Conservation (phyloP, 30 jellyfish, hydroid and myxozoan species). For the Hydra vulgaris region DNA sequence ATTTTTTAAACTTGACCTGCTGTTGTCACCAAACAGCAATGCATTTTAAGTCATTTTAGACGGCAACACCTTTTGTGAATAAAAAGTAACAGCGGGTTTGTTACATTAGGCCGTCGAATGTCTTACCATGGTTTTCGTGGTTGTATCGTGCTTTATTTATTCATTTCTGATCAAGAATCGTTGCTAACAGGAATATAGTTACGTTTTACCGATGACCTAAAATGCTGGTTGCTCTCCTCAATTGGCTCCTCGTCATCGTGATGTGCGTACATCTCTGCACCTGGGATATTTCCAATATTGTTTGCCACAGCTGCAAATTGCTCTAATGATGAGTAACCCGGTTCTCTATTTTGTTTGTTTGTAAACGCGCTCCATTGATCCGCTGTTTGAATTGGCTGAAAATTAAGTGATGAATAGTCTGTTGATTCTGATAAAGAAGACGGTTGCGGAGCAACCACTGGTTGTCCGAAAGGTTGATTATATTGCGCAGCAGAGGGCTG, state of each 20-base stretch:
- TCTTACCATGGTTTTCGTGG: neutral
- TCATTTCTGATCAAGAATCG: neutral
- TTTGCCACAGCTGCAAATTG: conserved; percentile 29
- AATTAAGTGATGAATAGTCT: conserved; percentile 7
- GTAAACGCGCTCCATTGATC: conserved; percentile 25
- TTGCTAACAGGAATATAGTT: neutral
- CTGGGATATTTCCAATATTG: conserved; percentile 30
- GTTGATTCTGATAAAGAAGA: neutral
- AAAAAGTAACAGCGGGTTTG: neutral
- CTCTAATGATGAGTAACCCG: conserved; percentile 1
- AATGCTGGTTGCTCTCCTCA: conserved; percentile 17
- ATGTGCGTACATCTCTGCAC: conserved; percentile 29
- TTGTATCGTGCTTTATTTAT: neutral
- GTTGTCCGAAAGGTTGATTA: conserved; percentile 19
- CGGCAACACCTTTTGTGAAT: neutral
- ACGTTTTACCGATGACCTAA: conserved; percentile 7
- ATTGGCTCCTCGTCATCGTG: conserved; percentile 18
- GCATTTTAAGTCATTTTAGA: too few relatives aligned
- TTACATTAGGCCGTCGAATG: neutral
- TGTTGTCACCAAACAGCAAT: neutral
- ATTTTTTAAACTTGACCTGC: neutral
- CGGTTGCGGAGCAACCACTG: conserved; percentile 16
- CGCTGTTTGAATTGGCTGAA: conserved; percentile 30
- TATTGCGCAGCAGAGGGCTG: neutral
- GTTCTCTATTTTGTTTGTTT: conserved; percentile 8